Base-by-base conservation (phyloP, 2,797 vertebrate genomes). In the Miichthys miiuy region DNA sequence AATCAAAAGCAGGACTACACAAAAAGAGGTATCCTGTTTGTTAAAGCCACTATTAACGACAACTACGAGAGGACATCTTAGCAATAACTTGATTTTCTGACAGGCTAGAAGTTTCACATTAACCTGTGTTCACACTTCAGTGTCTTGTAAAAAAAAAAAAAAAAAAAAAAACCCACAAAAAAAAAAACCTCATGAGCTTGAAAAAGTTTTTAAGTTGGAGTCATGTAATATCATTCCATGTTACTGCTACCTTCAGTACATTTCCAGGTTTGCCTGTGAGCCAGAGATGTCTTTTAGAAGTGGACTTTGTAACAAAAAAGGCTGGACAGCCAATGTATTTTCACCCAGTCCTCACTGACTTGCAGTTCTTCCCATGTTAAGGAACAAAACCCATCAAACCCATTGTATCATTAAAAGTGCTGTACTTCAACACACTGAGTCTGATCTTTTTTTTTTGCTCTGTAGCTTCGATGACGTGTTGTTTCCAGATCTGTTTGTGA, bases 361-460 rank as follows among this genome's bases (percentile, higher is more conserved):
- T 89, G 84, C 90, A 91, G 89, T 89, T 89, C 58, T 79, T 84
- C 87, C 90, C 83, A 87, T 92, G 90, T 92, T 89, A 89, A 88
- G 88, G 68, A 90, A 91, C 83, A 85, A 85, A 92, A 88, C 88
- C 88, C 85, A 90, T 88, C 86, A 88, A 38, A 87, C 85, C 86
- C 88, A 88, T 93, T 92, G 91, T 92, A 93, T 93, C 90, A 94
- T 93, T 94, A 94, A 94, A 93, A 94, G 92, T 94, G 94, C 92
- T 95, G 94, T 94, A 94, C 87, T 85, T 87, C 66, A 92, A 87
- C 61, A 27, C 21, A 67, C 9, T 0, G 46, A 72, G 25, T 16
- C 23, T 71, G 23, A 38, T 34, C 3, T 34, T 34, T 30, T 34
- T 34, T 1, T 42, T 62, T 75, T 70, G 46, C 27, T 75, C 56